Evolutionary conservation across 2,888 invertebrate species (phyloP).

Genomic region (Eurois occulta): DNA sequence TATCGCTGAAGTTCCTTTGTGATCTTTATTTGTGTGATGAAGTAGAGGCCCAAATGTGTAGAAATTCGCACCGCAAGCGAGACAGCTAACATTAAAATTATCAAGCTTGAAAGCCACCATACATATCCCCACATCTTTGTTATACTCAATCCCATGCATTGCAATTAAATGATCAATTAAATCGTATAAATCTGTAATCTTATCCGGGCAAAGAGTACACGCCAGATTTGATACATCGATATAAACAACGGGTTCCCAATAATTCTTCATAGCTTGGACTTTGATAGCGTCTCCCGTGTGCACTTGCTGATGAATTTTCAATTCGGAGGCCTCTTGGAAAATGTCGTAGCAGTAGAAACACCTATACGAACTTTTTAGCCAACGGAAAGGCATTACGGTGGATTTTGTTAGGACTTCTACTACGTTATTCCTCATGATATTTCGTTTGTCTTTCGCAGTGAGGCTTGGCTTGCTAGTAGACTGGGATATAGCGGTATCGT

Average conservation of each 20-base stretch:
- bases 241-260: constrained; percentile 86
- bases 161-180: constrained; percentile 82
- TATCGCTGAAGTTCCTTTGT: constrained; percentile 84
- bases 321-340: constrained; percentile 83
- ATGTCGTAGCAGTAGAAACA: constrained; percentile 89
- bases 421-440: constrained; percentile 83
- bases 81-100: constrained; percentile 80
- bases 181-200: constrained; percentile 79
- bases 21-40: constrained; percentile 86
- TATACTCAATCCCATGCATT: constrained; percentile 79
- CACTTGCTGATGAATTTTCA: constrained; percentile 80
- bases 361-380: constrained; percentile 86
- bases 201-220: constrained; percentile 81
- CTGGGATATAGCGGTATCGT: neutral
- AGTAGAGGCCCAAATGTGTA: constrained; percentile 85
- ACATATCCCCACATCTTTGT: constrained; percentile 84
- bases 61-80: constrained; percentile 82
- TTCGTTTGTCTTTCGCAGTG: constrained; percentile 79
- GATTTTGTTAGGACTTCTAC: constrained; percentile 82
- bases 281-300: constrained; percentile 80
- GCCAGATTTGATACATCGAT: constrained; percentile 81
- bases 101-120: constrained; percentile 86
- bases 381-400: constrained; percentile 85
- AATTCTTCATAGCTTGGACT: constrained; percentile 84
- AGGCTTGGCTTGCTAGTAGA: constrained; percentile 56